Evolutionary conservation across 2,888 invertebrate species (phyloP).

Genomic region (Siphonodentalium dalli): DNA sequence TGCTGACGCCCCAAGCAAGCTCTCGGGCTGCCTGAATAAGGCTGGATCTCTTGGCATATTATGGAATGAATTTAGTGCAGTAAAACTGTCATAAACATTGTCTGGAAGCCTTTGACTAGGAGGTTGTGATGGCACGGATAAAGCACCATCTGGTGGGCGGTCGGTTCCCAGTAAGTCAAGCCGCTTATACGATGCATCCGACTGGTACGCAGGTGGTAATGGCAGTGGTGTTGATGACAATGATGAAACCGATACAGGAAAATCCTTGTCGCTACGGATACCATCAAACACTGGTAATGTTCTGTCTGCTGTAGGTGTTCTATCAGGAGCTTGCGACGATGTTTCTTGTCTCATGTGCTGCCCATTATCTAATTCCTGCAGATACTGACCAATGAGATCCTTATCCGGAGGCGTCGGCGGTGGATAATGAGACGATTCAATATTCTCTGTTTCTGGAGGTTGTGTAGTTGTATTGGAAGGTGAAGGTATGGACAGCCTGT

Average conservation of each 20-base stretch:
- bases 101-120: constrained; percentile 38
- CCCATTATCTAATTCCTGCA: too few species aligned
- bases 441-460: too few species aligned
- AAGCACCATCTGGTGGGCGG: constrained; percentile 40
- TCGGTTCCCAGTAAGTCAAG: constrained; percentile 47
- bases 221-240: too few species aligned
- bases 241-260: constrained; percentile 9
- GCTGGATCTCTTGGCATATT: constrained; percentile 29
- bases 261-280: too few species aligned
- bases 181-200: constrained; percentile 45
- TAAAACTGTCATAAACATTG: constrained; percentile 22
- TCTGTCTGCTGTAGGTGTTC: too few species aligned
- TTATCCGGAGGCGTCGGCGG: too few species aligned
- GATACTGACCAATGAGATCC: constrained; percentile 55
- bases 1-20: constrained; percentile 26
- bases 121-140: constrained; percentile 27
- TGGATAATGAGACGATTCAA: too few species aligned
- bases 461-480: too few species aligned
- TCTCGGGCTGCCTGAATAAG: constrained; percentile 31
- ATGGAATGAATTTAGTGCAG: constrained; percentile 27
- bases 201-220: constrained; percentile 14
- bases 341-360: too few species aligned
- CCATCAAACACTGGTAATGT: too few species aligned
- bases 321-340: too few species aligned
- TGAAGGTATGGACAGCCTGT: too few species aligned